Evolutionary conservation across 35 echinoderm and acorn worm species (phyloP).

Genomic region (Anneissia japonica): DNA sequence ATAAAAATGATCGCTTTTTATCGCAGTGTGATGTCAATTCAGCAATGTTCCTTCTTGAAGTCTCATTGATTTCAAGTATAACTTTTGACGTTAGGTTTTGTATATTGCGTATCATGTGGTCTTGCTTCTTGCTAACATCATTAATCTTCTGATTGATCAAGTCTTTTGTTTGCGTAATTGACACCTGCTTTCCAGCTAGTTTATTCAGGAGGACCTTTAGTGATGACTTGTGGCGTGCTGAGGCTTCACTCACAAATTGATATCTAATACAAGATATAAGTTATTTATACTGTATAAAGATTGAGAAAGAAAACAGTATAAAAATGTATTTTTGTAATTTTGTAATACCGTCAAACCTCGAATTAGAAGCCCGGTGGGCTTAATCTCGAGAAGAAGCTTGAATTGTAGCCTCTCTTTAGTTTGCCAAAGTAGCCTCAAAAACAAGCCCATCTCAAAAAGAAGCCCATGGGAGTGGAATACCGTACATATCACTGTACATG

Average conservation of each 20-base stretch:
- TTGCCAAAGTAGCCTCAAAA: too few relatives aligned
- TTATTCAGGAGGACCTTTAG: conserved; percentile 24
- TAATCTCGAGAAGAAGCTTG: too few relatives aligned
- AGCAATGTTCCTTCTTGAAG: neutral
- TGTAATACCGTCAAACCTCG: too few relatives aligned
- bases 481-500: too few relatives aligned
- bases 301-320: too few relatives aligned
- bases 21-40: conserved; percentile 45
- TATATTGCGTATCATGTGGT: neutral
- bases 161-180: conserved; percentile 18
- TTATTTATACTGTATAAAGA: too few relatives aligned
- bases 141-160: neutral
- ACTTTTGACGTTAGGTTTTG: neutral
- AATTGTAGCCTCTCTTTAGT: too few relatives aligned
- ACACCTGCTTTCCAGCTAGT: conserved; percentile 46
- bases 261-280: conserved; percentile 48
- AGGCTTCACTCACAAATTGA: conserved; percentile 59
- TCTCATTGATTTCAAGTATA: neutral
- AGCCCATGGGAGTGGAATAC: too few relatives aligned
- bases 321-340: too few relatives aligned
- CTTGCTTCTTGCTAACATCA: conserved; percentile 4
- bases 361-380: too few relatives aligned
- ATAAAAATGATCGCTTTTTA: conserved; percentile 36
- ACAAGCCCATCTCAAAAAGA: too few relatives aligned
- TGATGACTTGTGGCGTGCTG: conserved; percentile 23